Evolutionary conservation across 2,113 vertebrate genomes (phyloP), one percentile per base, ranked within the genome.

Genomic region (Galbula dea): DNA sequence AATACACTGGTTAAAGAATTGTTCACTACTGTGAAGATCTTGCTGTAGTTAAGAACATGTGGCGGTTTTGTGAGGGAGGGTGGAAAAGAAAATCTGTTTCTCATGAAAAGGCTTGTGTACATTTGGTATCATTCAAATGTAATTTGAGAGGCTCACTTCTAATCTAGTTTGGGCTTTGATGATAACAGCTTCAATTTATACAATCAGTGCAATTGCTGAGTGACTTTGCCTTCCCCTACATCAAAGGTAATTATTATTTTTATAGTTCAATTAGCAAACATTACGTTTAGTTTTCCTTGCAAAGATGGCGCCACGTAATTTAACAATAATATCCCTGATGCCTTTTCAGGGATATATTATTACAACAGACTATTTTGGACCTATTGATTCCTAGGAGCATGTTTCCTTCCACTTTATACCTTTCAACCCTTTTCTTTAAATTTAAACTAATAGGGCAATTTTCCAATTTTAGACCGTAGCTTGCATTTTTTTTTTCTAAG

Each of bases 191-290:
- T 97, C 91, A 95, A 92, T 96, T 97, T 96, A 88, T 83, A 96
- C 80, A 96, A 95, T 94, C 95, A 96, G 94, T 96, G 81, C 81
- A 84, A 88, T 81, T 96, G 90, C 88, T 91, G 88, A 97, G 92
- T 96, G 97, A 96, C 95, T 94, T 90, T 93, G 39, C 71, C n/a
- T 95, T 97, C 82, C 65, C 90, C 74, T 96, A 95, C 91, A 97
- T 95, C 95, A 97, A 97, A 98, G 78, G 89, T 96, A 97, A 98
- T 97, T 98, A 97, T 97, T 98, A 96, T 96, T 97, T 97, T 98
- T 97, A 97, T 96, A 95, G 96, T 97, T 97, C 96, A 97, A 97
- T 97, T 98, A 97, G 83, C 89, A 97, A 97, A 96, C 75, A 96
- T 95, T 96, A 94, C 73, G 95, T 96, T 96, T 97, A 88, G 86